These are phyloP conservation scores for Aphis craccivora DNA, from an alignment of 1,140 invertebrate species.

Conservation along the genomic window DNA sequence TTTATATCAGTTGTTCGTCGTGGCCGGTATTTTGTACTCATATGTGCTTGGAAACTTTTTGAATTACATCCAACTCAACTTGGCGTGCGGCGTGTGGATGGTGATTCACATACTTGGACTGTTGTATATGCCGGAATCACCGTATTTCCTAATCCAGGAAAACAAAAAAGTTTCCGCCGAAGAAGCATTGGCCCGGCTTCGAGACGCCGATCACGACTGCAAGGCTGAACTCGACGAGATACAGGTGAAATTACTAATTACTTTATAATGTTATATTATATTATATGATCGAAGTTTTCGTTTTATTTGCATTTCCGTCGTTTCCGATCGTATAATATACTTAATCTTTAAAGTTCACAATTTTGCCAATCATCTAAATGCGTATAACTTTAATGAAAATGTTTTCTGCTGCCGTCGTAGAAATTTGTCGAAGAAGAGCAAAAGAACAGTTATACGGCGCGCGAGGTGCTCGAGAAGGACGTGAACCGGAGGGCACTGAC, in stretches of 20 bases:
- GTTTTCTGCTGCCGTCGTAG: neutral
- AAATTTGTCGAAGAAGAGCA: conserved; percentile 24
- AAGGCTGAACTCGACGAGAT: conserved; percentile 46
- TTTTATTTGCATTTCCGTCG: too few species aligned
- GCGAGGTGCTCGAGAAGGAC: conserved; percentile 40
- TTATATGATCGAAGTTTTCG: too few species aligned
- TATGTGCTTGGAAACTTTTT: conserved; percentile 62
- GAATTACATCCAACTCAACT: conserved; percentile 9
- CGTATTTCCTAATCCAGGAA: conserved; percentile 62
- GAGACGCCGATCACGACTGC: conserved; percentile 41
- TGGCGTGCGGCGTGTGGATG: conserved; percentile 63
- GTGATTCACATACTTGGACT: conserved; percentile 65
- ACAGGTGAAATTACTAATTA: neutral
- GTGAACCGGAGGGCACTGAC: conserved; percentile 68
- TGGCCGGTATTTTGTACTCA: conserved; percentile 65
- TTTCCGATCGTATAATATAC: too few species aligned
- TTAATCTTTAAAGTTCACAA: neutral
- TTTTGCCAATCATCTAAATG: neutral
- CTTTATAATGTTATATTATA: neutral
- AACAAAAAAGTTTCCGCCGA: conserved; percentile 59
- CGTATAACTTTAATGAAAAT: neutral
- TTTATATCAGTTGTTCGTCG: conserved; percentile 66
- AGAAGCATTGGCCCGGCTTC: conserved; percentile 63
- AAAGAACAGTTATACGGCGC: neutral
- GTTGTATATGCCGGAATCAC: conserved; percentile 66